phyloP scores from a whole-genome alignment of 2,888 invertebrate genomes.

The Rhopalosiphum nymphaeae region DNA sequence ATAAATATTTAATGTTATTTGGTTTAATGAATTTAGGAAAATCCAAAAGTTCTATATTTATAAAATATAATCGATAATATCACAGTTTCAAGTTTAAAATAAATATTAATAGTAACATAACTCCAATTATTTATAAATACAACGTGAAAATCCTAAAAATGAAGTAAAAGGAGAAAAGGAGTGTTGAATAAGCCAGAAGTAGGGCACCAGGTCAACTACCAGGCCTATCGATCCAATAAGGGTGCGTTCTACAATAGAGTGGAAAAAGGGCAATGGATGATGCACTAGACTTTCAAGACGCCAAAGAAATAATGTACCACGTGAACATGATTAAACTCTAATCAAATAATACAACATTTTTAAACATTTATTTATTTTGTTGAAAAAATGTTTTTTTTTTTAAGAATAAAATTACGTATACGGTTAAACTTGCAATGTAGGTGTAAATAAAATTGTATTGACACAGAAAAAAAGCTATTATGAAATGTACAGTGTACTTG shows the following conservation, averaged over 20 bases:
- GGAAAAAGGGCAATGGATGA: constrained; percentile 41
- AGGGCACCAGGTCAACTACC: constrained; percentile 63
- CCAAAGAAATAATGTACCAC: constrained; percentile 27
- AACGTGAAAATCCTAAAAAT: constrained; percentile 3
- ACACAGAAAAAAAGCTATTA: background rate
- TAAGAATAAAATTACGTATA: background rate
- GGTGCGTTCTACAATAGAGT: constrained; percentile 56
- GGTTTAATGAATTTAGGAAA: background rate
- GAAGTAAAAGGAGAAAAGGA: constrained; percentile 40
- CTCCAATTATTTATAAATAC: background rate
- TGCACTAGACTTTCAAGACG: constrained; percentile 24
- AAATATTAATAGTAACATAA: background rate
- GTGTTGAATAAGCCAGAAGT: constrained; percentile 45
- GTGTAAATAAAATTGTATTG: background rate
- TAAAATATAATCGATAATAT: background rate
- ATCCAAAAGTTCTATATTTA: background rate
- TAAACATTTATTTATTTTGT: background rate
- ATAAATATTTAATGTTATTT: background rate
- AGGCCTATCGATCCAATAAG: constrained; percentile 63
- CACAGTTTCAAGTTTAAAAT: background rate
- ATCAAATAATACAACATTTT: background rate
- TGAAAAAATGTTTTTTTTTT: background rate
- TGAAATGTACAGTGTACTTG: background rate
- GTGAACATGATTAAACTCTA: background rate
- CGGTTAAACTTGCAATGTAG: background rate